Evolutionary conservation across 1,140 invertebrate genomes (phyloP).

Genomic region (Drosophila serrata): DNA sequence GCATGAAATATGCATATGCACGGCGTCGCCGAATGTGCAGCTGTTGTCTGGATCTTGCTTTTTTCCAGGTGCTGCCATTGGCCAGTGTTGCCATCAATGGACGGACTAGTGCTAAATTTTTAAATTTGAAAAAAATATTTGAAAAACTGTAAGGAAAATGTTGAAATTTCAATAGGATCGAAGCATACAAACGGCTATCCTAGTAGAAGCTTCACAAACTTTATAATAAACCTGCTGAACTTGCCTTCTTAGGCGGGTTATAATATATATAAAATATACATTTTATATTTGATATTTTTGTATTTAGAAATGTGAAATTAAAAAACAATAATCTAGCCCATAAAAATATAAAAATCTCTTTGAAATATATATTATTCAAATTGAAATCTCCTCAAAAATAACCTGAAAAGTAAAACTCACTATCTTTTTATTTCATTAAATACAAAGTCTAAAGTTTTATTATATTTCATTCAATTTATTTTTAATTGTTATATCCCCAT

Average conservation of each 20-base stretch:
- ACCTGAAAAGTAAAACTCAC: neutral
- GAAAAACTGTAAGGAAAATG: neutral
- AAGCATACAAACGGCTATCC: neutral
- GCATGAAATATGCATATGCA: slow-evolving; percentile 83
- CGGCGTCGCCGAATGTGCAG: slow-evolving; percentile 55
- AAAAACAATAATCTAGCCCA: too few relatives aligned
- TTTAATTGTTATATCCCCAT: neutral
- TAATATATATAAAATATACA: neutral
- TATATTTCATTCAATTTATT: too few relatives aligned
- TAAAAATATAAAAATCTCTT: too few relatives aligned
- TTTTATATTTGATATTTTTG: too few relatives aligned
- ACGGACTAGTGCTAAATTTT: neutral
- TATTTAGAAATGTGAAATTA: too few relatives aligned
- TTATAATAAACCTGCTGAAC: neutral
- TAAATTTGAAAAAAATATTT: neutral
- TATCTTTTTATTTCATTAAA: neutral
- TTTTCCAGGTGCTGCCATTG: slow-evolving; percentile 26
- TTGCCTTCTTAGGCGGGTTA: neutral
- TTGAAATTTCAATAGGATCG: neutral
- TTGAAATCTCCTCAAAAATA: neutral
- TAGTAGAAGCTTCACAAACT: neutral
- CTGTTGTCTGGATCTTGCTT: slow-evolving; percentile 48
- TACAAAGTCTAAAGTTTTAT: neutral
- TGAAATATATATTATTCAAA: neutral
- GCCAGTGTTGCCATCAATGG: neutral